A percentile compares a stretch with the other conserved stretches of the same genome.
These are phyloP conservation scores for Arnoldichthys spilopterus DNA, from an alignment of 2,797 vertebrate species.

Conservation along the genomic window DNA sequence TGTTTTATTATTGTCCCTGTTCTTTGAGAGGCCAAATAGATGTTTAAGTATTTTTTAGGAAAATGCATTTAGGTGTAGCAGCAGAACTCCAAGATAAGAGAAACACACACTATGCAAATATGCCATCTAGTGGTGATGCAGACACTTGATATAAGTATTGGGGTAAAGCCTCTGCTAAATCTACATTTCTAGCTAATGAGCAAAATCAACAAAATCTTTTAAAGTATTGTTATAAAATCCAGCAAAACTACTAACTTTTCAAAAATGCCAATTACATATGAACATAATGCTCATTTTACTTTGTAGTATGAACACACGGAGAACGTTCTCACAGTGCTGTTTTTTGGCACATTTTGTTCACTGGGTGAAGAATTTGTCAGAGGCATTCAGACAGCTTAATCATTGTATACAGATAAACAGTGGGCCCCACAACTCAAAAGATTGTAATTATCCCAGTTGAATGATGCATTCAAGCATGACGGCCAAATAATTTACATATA, in stretches of 20 bases:
- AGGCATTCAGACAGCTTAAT: not conserved
- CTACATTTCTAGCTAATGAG: not conserved
- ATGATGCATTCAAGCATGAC: not conserved
- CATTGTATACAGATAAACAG: not conserved
- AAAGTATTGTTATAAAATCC: no score
- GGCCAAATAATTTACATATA: not conserved
- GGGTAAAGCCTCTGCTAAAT: not conserved
- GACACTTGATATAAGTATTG: not conserved
- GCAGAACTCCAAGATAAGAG: not conserved
- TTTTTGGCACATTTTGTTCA: not conserved
- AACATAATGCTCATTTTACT: no score
- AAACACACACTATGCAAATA: conserved; percentile 25
- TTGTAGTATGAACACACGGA: no score
- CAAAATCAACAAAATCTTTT: no score
- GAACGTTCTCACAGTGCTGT: not conserved
- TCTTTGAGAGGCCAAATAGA: no score
- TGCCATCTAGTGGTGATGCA: conserved; percentile 64
- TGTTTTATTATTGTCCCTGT: no score
- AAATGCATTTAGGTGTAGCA: not conserved
- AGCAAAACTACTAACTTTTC: no score
- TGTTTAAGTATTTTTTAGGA: no score
- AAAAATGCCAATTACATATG: no score
- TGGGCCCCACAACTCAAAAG: not conserved
- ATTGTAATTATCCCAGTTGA: not conserved
- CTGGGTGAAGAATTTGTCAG: not conserved